Evolutionary conservation across 1,140 invertebrate genomes (phyloP).

Genomic region (Caenorhabditis briggsae): DNA sequence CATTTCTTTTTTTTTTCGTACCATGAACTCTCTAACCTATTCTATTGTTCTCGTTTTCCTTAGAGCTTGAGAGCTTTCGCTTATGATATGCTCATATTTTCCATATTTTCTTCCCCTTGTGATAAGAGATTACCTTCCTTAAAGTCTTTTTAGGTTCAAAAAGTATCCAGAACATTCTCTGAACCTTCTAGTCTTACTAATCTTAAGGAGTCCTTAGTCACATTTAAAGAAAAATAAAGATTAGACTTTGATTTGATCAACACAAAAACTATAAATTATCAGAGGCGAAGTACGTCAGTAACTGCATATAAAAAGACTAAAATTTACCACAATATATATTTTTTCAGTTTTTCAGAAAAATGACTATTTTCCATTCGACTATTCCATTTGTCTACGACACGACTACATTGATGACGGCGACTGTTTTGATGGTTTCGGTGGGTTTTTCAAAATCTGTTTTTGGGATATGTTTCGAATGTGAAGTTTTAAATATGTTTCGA

Average conservation of each 20-base stretch:
- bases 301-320: not conserved
- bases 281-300: not conserved
- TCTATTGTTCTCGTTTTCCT: not conserved
- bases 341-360: constrained; percentile 7
- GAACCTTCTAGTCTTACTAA: not conserved
- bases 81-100: not conserved
- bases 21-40: not conserved
- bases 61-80: not conserved
- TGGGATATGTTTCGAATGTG: too few relatives aligned
- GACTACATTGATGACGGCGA: not conserved
- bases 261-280: not conserved
- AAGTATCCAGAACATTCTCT: constrained; percentile 1
- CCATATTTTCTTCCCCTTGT: not conserved
- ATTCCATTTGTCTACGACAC: constrained; percentile 15
- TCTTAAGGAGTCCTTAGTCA: not conserved
- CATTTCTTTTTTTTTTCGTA: not conserved
- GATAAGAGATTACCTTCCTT: not conserved
- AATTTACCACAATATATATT: not conserved
- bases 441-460: not conserved
- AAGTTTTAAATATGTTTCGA: too few relatives aligned
- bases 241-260: not conserved
- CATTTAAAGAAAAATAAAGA: not conserved
- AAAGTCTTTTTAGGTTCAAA: not conserved
- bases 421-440: constrained; percentile 18
- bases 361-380: not conserved